Evolutionary conservation across 1,140 invertebrate genomes (phyloP).

Genomic region (Lethrus apterus): DNA sequence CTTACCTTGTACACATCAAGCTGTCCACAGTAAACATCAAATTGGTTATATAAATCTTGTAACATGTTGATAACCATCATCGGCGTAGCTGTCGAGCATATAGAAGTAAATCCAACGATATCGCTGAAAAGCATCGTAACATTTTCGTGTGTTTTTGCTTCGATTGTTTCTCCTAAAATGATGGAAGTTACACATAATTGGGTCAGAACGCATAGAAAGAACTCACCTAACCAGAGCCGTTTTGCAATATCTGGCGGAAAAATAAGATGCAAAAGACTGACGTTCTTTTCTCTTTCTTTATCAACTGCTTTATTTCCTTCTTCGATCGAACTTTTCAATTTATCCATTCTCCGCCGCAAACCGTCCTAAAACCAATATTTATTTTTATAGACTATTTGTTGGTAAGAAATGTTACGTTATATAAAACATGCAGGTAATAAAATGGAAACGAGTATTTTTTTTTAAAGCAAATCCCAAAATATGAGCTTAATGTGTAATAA

Average conservation of each 20-base stretch:
- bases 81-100: slow-evolving; percentile 81
- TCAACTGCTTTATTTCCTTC: slow-evolving; percentile 87
- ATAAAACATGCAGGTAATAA: too few species aligned
- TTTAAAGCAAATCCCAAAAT: too few species aligned
- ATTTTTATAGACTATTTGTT: not conserved
- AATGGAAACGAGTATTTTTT: too few species aligned
- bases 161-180: slow-evolving; percentile 82
- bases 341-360: slow-evolving; percentile 89
- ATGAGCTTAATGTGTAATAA: not conserved
- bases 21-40: slow-evolving; percentile 82
- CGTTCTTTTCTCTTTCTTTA: slow-evolving; percentile 90
- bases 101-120: slow-evolving; percentile 93
- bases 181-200: too few species aligned
- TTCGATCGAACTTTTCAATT: slow-evolving; percentile 88
- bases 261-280: slow-evolving; percentile 87
- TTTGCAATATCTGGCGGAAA: slow-evolving; percentile 92
- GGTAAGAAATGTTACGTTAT: too few species aligned
- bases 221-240: slow-evolving; percentile 78
- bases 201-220: slow-evolving; percentile 7
- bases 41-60: slow-evolving; percentile 84
- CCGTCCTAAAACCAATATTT: slow-evolving; percentile 63
- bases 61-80: slow-evolving; percentile 95
- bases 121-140: slow-evolving; percentile 93
- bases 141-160: slow-evolving; percentile 84
- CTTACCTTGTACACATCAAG: slow-evolving; percentile 87